Percentiles rank a stretch among this genome's conserved stretches.
Evolutionary conservation across 2,113 vertebrate genomes (phyloP).

Genomic region (Takifugu bimaculatus): DNA sequence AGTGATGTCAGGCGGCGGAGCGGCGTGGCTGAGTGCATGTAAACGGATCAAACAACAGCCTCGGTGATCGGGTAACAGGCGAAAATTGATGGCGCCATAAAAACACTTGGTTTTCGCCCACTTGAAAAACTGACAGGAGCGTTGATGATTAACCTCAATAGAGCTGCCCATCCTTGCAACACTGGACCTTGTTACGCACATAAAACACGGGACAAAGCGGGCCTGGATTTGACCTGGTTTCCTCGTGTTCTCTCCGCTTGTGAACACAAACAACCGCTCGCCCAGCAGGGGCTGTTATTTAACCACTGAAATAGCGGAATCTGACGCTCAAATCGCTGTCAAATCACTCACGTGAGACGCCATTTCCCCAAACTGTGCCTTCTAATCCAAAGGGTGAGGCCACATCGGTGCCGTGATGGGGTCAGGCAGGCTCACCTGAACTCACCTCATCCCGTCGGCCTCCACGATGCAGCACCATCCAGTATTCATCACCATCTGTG

Average conservation of each 20-base stretch:
- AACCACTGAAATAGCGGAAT: too few relatives aligned
- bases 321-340: too few relatives aligned
- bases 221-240: not conserved
- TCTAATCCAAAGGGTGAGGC: too few relatives aligned
- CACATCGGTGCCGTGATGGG: too few relatives aligned
- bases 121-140: not conserved
- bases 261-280: too few relatives aligned
- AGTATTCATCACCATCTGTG: slow-evolving; percentile 68
- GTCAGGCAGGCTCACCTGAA: slow-evolving; percentile 22
- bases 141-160: not conserved
- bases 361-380: too few relatives aligned
- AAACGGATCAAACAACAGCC: too few relatives aligned
- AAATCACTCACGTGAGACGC: too few relatives aligned
- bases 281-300: too few relatives aligned
- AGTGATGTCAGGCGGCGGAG: not conserved
- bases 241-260: not conserved
- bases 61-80: too few relatives aligned
- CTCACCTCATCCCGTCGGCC: slow-evolving; percentile 22
- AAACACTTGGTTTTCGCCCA: not conserved
- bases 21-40: not conserved
- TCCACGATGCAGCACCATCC: slow-evolving; percentile 49
- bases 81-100: not conserved
- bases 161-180: not conserved
- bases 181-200: not conserved
- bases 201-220: not conserved